Evolutionary conservation across 2,888 invertebrate species (phyloP).

Genomic region (Sphaerophoria rueppellii): DNA sequence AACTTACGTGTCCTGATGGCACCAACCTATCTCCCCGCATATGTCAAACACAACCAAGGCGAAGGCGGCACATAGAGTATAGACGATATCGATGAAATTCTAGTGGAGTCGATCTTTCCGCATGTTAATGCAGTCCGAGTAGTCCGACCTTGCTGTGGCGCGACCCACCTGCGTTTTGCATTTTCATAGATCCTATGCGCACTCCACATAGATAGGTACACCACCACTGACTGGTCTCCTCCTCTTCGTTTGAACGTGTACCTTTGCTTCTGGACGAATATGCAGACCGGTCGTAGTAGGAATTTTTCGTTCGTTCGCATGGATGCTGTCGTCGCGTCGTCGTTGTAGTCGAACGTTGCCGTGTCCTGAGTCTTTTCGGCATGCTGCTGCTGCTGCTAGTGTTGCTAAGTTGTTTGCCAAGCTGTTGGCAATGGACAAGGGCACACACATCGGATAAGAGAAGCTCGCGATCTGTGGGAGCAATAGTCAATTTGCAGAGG

Average conservation of each 20-base stretch:
- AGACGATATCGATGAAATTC: constrained; percentile 10
- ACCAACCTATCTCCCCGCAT: constrained; percentile 47
- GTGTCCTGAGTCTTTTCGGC: constrained; percentile 56
- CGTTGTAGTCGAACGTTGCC: constrained; percentile 46
- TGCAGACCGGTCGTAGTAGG: constrained; percentile 30
- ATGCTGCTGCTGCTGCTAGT: constrained; percentile 50
- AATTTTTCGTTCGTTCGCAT: constrained; percentile 39
- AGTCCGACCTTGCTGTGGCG: constrained; percentile 70
- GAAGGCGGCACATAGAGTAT: neutral
- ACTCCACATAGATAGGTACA: constrained; percentile 55
- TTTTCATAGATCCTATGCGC: constrained; percentile 72
- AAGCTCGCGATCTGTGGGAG: constrained; percentile 74
- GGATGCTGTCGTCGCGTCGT: constrained; percentile 47
- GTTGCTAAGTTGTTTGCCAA: constrained; percentile 22
- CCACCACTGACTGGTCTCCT: constrained; percentile 11
- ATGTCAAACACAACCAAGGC: neutral
- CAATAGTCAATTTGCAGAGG: constrained; percentile 74
- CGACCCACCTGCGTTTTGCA: constrained; percentile 74
- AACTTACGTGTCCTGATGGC: constrained; percentile 25
- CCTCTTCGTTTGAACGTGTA: neutral
- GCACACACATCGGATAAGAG: constrained; percentile 75
- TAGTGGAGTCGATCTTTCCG: constrained; percentile 51
- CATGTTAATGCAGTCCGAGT: constrained; percentile 70
- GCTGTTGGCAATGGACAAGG: constrained; percentile 76
- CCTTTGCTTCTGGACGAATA: neutral